Evolutionary conservation across 53 echinoderm and acorn worm genomes (phyloP).

Genomic region (Zoroaster sp.): DNA sequence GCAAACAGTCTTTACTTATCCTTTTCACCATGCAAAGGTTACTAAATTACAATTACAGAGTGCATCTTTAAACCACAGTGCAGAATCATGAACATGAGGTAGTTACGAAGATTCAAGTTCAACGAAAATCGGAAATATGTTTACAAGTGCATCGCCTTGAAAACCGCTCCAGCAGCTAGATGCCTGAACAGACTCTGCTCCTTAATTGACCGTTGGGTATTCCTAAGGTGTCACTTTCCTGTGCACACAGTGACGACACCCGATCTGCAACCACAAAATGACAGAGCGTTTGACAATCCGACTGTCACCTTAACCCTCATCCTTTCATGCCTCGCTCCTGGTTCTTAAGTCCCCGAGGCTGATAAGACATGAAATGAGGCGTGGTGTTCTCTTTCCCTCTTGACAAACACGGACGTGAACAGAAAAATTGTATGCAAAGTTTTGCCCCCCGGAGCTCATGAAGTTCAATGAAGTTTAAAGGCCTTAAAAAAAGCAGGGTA

Average conservation of each 20-base stretch:
- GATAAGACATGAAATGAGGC: neutral
- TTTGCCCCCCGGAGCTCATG: neutral
- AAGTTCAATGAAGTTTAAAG: neutral
- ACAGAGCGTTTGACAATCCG: neutral
- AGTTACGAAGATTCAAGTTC: no score
- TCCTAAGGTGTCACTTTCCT: neutral
- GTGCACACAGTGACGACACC: slow-evolving; percentile 14
- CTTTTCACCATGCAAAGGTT: no score
- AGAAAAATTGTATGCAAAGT: neutral
- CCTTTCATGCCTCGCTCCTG: neutral
- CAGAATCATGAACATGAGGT: no score
- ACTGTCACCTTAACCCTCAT: neutral
- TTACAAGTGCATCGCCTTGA: neutral
- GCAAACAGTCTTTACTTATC: no score
- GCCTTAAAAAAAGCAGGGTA: no score
- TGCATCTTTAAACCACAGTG: no score
- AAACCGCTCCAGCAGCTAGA: neutral
- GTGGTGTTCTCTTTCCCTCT: neutral
- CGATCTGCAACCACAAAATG: neutral
- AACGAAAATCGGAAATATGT: neutral
- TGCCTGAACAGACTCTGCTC: neutral
- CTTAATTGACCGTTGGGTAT: slow-evolving; percentile 4
- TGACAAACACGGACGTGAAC: neutral
- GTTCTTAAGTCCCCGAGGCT: neutral
- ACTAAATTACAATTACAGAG: no score